These are phyloP conservation scores for Ametastegia equiseti DNA, from an alignment of 2,888 invertebrate genomes.

Conservation along the genomic window DNA sequence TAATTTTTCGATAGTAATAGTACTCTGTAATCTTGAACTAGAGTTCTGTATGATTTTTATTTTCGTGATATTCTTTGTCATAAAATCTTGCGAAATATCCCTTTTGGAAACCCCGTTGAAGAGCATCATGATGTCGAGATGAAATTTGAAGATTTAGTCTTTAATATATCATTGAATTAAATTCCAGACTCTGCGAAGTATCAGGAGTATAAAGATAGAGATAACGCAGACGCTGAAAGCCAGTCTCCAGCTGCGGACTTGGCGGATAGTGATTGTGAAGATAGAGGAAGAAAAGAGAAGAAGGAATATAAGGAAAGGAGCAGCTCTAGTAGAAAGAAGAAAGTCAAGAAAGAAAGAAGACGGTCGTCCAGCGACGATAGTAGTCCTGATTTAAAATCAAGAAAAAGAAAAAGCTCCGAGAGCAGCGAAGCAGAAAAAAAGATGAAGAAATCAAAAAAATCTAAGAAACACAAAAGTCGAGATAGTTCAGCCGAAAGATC, in stretches of 20 bases:
- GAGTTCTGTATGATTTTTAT: neutral
- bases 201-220: constrained; percentile 82
- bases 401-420: constrained; percentile 59
- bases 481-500: constrained; percentile 73
- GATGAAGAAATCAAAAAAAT: constrained; percentile 71
- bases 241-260: constrained; percentile 62
- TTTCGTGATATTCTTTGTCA: neutral
- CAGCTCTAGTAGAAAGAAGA: constrained; percentile 55
- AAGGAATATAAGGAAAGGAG: constrained; percentile 62
- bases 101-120: constrained; percentile 62
- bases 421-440: constrained; percentile 60
- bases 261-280: constrained; percentile 61
- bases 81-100: constrained; percentile 7
- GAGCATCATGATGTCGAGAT: constrained; percentile 33
- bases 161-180: constrained; percentile 65
- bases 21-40: neutral
- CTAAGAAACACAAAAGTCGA: constrained; percentile 70
- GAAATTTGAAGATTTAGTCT: constrained; percentile 61
- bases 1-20: neutral
- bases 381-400: constrained; percentile 58
- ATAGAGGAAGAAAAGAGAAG: constrained; percentile 49
- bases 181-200: constrained; percentile 84
- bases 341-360: constrained; percentile 58
- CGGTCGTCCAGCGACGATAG: constrained; percentile 58
- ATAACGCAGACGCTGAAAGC: constrained; percentile 73